Evolutionary conservation across 2,113 vertebrate genomes (phyloP), one percentile per base, ranked within the genome.

Genomic region (Laticauda laticaudata): DNA sequence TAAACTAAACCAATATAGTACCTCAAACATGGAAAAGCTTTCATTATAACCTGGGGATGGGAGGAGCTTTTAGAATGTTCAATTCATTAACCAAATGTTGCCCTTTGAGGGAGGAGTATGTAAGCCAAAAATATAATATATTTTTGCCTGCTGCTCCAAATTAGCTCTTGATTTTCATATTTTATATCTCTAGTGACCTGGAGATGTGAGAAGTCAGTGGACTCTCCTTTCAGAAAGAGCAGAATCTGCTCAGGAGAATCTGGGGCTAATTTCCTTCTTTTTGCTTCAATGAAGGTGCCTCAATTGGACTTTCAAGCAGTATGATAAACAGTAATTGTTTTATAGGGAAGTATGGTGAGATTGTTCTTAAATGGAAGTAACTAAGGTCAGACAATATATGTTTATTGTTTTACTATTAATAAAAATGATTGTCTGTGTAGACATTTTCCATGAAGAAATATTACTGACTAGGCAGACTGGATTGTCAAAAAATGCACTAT

Each of bases 1-100:
- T 97, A 95, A 97, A 96, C 95, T 96, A 95, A 97, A 95, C 96
- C 96, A 97, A 97, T 97, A 94, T 92, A 97, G 95, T 95, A 96
- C 95, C 96, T 97, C 96, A 97, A 96, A 96, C 95, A 97, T 94
- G 93, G 95, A 97, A 96, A 97, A 92, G 90, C 94, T 96, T 97
- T 97, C 94, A 88, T 95, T 97, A 92, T 96, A 92, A 95, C 95
- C 89, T 94, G 88, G 57, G 95, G 93, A 24, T 5, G 11, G 87
- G 93, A 93, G 94, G 94, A 94, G 92, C 95, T 96, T 95, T 94
- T 95, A 95, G 95, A 96, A 92, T 94, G 87, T 94, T 96, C 95
- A 95, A 92, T 95, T 97, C 94, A 96, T 92, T 95, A 92, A 92
- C 18, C 90, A 95, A 92, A 94, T 92, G 87, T 51, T 95, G 90